Evolutionary conservation across 2,797 vertebrate species (phyloP).

Genomic region (Helostoma temminkii): DNA sequence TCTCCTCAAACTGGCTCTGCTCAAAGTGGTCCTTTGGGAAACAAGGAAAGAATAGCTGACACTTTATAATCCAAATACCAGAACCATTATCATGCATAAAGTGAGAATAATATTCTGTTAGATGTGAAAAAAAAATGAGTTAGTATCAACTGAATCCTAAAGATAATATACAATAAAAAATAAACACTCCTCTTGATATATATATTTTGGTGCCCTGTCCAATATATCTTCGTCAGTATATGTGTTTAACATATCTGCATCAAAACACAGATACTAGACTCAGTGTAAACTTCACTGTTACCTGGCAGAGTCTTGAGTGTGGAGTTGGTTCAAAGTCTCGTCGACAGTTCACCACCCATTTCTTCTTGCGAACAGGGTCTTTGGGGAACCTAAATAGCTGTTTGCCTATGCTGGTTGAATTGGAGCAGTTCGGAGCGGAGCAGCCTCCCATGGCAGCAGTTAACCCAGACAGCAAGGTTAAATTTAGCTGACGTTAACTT

Average conservation of each 20-base stretch:
- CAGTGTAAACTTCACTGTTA: too few relatives aligned
- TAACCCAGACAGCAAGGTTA: slow-evolving; percentile 4
- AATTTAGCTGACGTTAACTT: slow-evolving; percentile 33
- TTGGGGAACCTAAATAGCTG: slow-evolving; percentile 88
- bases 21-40: slow-evolving; percentile 85
- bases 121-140: too few relatives aligned
- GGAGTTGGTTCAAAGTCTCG: slow-evolving; percentile 86
- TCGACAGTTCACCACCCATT: slow-evolving; percentile 86
- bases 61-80: background rate
- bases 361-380: slow-evolving; percentile 84
- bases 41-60: background rate
- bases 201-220: too few relatives aligned
- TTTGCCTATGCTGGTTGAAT: slow-evolving; percentile 86
- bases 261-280: too few relatives aligned
- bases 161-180: too few relatives aligned
- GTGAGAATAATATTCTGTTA: background rate
- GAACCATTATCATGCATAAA: background rate
- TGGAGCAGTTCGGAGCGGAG: slow-evolving; percentile 87
- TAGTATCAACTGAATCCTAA: too few relatives aligned
- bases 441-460: slow-evolving; percentile 83
- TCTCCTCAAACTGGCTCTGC: slow-evolving; percentile 87
- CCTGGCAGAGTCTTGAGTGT: slow-evolving; percentile 88
- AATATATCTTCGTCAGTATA: too few relatives aligned
- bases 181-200: too few relatives aligned
- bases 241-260: too few relatives aligned